Conservation (phyloP, 37 sponge, comb jelly and placozoan genomes). For the Amphimedon queenslandica region DNA sequence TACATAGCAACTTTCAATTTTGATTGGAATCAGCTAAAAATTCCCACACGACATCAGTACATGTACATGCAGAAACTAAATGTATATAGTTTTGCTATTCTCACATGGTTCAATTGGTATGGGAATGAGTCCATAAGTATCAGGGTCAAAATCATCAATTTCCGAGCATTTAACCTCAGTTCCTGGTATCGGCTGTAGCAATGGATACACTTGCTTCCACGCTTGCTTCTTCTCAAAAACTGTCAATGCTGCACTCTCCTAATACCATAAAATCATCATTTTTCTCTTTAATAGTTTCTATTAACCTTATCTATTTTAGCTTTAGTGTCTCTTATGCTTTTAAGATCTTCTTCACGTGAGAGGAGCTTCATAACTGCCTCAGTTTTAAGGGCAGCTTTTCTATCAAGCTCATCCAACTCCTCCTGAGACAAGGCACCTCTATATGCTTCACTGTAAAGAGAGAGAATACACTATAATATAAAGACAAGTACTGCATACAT, state of each 20-base stretch:
- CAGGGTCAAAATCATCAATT: conserved; percentile 56
- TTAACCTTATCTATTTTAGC: no score
- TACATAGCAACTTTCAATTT: no score
- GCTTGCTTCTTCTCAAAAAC: conserved; percentile 14
- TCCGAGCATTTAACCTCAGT: conserved; percentile 11
- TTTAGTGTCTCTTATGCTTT: conserved; percentile 27
- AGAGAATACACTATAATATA: neutral
- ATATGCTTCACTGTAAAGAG: conserved; percentile 47
- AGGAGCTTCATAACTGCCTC: conserved; percentile 14
- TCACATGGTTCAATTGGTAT: conserved; percentile 10
- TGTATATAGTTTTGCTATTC: neutral
- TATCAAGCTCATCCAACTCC: conserved; percentile 38
- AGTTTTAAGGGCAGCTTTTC: conserved; percentile 29
- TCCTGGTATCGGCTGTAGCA: conserved; percentile 22
- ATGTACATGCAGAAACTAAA: neutral
- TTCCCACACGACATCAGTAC: no score
- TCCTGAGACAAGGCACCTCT: conserved; percentile 52
- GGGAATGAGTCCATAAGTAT: conserved; percentile 13
- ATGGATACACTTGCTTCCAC: conserved; percentile 27
- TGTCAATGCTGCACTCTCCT: neutral
- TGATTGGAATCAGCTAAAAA: no score
- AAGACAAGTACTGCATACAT: neutral
- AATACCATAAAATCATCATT: no score
- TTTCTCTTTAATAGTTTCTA: neutral
- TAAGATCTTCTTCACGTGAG: conserved; percentile 42